phyloP scores from a whole-genome alignment of 2,888 invertebrate genomes.

The Cynaeus angustus region DNA sequence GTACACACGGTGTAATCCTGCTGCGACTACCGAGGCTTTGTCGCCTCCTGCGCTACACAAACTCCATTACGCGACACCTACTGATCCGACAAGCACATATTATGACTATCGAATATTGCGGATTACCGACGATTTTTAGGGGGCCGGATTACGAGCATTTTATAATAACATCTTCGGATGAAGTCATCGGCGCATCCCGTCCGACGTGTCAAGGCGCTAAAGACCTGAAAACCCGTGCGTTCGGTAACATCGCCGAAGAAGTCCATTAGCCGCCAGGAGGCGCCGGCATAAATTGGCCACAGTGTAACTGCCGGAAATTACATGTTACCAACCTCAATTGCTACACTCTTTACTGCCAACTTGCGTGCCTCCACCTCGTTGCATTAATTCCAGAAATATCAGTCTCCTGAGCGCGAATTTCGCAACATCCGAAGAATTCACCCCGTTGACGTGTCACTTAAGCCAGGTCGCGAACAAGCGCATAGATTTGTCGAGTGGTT shows the following conservation, averaged over 20 bases:
- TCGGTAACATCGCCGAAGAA: slow-evolving; percentile 23
- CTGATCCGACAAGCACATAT: slow-evolving; percentile 43
- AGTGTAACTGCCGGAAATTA: slow-evolving; percentile 54
- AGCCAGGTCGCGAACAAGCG: slow-evolving; percentile 51
- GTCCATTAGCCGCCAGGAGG: slow-evolving; percentile 45
- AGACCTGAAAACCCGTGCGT: no score
- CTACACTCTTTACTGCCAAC: slow-evolving; percentile 43
- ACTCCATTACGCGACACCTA: slow-evolving; percentile 50
- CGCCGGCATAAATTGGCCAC: slow-evolving; percentile 53
- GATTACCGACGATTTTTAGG: slow-evolving; percentile 16
- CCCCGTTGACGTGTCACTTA: slow-evolving; percentile 28
- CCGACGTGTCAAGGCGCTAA: no score
- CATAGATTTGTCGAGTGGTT: slow-evolving; percentile 64
- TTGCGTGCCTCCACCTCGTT: slow-evolving; percentile 43
- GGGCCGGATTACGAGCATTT: neutral
- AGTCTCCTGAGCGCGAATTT: slow-evolving; percentile 1
- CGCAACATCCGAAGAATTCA: slow-evolving; percentile 19
- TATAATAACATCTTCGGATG: neutral
- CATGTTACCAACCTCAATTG: slow-evolving; percentile 51
- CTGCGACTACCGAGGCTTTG: slow-evolving; percentile 40
- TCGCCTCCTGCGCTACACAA: slow-evolving; percentile 42
- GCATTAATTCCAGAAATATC: slow-evolving; percentile 42
- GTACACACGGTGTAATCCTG: slow-evolving; percentile 48
- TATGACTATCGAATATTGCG: slow-evolving; percentile 27
- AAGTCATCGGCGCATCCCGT: neutral